Evolutionary conservation across 2,113 vertebrate genomes (phyloP).

Genomic region (Catagonus wagneri): DNA sequence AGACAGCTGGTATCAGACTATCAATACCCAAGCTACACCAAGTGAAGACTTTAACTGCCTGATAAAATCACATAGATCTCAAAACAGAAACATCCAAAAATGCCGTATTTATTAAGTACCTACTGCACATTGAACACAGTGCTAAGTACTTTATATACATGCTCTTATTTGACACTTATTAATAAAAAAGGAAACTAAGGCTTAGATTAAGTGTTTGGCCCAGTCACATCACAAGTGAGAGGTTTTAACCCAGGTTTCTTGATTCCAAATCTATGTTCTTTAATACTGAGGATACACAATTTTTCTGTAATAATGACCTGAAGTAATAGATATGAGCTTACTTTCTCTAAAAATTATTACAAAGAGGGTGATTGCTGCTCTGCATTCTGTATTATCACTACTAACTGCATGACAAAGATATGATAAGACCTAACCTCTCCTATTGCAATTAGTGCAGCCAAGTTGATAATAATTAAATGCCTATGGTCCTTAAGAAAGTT

Average conservation of each 20-base stretch:
- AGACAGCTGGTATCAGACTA: not conserved
- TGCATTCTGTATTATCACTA: not conserved
- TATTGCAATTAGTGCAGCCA: not conserved
- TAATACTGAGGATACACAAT: not conserved
- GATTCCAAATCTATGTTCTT: constrained; percentile 16
- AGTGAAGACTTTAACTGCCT: not conserved
- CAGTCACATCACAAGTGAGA: not conserved
- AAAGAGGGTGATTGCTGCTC: not conserved
- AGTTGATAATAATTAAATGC: not conserved
- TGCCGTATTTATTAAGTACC: not conserved
- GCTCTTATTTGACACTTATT: not conserved
- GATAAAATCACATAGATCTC: not conserved
- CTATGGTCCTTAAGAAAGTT: not conserved
- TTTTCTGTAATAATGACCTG: constrained; percentile 8
- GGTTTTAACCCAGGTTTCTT: not conserved
- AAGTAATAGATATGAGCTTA: constrained; percentile 14
- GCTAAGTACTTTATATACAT: not conserved
- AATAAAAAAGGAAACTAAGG: not conserved
- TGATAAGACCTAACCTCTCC: not conserved
- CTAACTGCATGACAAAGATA: not conserved
- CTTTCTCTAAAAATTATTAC: not conserved
- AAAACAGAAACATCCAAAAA: not conserved
- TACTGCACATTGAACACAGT: not conserved
- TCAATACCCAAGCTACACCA: not conserved
- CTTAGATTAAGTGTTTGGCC: not conserved